Evolutionary conservation across 2,888 invertebrate species (phyloP).

Genomic region (Andrena haemorrhoa): DNA sequence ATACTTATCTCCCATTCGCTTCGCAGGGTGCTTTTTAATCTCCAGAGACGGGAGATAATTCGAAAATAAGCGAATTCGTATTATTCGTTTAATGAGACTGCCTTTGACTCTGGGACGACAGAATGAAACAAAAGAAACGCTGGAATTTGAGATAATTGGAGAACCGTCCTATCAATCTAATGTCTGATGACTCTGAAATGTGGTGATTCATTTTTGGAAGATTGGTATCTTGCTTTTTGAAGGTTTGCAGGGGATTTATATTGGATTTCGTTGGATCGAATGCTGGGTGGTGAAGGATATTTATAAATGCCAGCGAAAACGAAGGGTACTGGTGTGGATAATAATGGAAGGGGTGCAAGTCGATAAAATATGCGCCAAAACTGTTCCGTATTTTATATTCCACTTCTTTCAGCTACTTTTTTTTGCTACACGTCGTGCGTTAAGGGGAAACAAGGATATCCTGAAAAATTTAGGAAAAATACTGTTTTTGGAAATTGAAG

Average conservation of each 20-base stretch:
- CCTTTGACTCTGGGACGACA: neutral
- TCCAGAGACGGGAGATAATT: neutral
- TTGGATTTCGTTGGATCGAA: too few species aligned
- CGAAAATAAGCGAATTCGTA: neutral
- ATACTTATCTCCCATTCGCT: neutral
- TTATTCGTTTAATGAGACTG: neutral
- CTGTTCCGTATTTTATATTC: neutral
- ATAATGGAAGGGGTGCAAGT: conserved; percentile 1
- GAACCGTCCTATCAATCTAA: neutral
- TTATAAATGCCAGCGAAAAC: neutral
- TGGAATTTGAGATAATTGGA: neutral
- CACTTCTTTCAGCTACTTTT: conserved; percentile 1
- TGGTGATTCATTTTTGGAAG: too few species aligned
- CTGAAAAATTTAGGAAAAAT: neutral
- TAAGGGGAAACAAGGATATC: neutral
- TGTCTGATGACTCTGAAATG: too few species aligned
- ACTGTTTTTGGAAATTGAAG: neutral
- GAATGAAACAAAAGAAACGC: neutral
- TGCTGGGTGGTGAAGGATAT: too few species aligned
- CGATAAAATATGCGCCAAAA: conserved; percentile 22
- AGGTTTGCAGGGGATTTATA: too few species aligned
- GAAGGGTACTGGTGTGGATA: neutral
- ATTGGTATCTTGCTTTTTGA: too few species aligned
- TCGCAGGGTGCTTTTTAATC: too few species aligned
- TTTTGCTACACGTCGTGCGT: neutral